Evolutionary conservation across 2,888 invertebrate genomes (phyloP), one percentile per base, ranked within the genome.

Genomic region (Diplolepis rosae): DNA sequence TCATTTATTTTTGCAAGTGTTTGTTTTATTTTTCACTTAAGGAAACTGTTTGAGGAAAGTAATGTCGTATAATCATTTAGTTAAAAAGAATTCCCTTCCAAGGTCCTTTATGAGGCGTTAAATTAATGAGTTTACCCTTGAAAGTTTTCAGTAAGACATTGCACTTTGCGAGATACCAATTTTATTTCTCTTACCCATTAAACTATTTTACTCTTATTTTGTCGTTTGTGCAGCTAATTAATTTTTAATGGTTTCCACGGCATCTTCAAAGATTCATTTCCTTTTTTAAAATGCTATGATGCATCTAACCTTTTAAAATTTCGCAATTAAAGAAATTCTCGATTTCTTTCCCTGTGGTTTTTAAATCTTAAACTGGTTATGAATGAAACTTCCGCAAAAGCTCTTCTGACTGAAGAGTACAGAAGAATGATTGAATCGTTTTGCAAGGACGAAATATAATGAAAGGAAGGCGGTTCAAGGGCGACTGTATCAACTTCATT

Each of bases 61-160:
- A 61, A 61, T 24, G 39, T 39, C 24, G 18, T n/a, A 61, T 15
- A 28, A 28, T 45, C 39, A 24, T 61, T 39, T 13, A 22, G 5
- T 39, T 18, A 45, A 18, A 45, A 22, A 61, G 39, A 39, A 39
- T 39, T n/a, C 61, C n/a, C 27, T 13, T 13, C 35, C 61, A 61
- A 61, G 61, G 61, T 61, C 39, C 39, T 61, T 61, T 61, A 35
- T 28, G 28, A 3, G n/a, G 39, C 24, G 13, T 13, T n/a, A 39
- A 22, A 61, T 61, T 77, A 77, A 76, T 65, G 54, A 73, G 70
- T 68, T 66, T 51, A 70, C 69, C 77, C 77, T 77, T 75, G 77
- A 72, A 67, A 76, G 65, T 70, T 77, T 77, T 76, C 72, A 75
- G 45, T 72, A 76, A 76, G 74, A 75, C 72, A 76, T 74, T 75